Conservation (phyloP, 2,797 vertebrate species). For the Champsocephalus esox region DNA sequence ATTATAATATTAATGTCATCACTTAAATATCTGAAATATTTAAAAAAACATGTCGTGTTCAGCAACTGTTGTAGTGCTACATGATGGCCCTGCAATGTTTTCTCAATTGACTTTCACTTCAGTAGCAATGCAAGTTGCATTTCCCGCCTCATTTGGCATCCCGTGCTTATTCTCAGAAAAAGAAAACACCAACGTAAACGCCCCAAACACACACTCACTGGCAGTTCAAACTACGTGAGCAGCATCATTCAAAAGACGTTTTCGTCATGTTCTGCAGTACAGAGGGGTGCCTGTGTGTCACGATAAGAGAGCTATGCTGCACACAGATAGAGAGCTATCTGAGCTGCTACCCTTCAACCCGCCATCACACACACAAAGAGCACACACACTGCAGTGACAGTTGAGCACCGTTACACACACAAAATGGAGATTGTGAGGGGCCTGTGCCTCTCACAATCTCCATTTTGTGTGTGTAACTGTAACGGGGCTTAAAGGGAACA, state of each 20-base stretch:
- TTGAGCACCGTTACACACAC: slow-evolving; percentile 53
- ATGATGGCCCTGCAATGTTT: not conserved
- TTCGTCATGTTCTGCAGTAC: slow-evolving; percentile 51
- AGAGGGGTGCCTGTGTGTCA: slow-evolving; percentile 59
- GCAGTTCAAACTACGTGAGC: slow-evolving; percentile 30
- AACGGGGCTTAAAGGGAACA: not conserved
- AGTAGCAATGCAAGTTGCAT: slow-evolving; percentile 7
- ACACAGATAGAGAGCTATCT: slow-evolving; percentile 87
- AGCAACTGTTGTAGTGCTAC: not conserved
- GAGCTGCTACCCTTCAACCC: slow-evolving; percentile 76
- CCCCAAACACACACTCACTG: not conserved
- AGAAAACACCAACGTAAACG: slow-evolving; percentile 5
- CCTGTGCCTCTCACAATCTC: not conserved
- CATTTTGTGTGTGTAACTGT: too few species aligned
- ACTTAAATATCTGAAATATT: slow-evolving; percentile 3
- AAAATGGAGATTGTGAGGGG: slow-evolving; percentile 68
- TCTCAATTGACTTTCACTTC: not conserved
- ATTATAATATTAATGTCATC: not conserved
- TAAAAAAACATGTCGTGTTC: not conserved
- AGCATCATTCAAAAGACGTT: slow-evolving; percentile 58
- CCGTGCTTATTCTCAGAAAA: not conserved
- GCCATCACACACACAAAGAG: slow-evolving; percentile 74
- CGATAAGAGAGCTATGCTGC: slow-evolving; percentile 85
- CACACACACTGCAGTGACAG: slow-evolving; percentile 55
- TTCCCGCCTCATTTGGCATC: slow-evolving; percentile 9